Conservation (phyloP, 2,113 vertebrate species). For the Litocranius walleri region DNA sequence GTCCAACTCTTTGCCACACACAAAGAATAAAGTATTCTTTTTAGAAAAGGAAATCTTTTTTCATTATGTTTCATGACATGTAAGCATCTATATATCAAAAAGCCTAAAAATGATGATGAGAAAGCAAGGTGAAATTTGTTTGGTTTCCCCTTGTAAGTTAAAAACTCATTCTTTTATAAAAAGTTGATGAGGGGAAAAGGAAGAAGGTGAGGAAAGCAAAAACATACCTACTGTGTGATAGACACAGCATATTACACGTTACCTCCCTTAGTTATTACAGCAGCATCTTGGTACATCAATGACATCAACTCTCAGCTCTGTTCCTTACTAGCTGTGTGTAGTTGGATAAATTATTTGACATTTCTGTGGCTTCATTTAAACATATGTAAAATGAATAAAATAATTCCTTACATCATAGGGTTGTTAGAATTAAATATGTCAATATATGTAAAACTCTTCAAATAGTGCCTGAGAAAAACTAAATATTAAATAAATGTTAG, state of each 20-base stretch:
- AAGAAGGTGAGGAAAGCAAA: not conserved
- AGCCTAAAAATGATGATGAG: not conserved
- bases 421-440: not conserved
- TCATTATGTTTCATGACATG: not conserved
- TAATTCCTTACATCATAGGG: not conserved
- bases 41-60: conserved; percentile 3
- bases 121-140: not conserved
- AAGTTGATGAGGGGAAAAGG: not conserved
- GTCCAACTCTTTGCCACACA: not conserved
- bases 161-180: not conserved
- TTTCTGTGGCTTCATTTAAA: not conserved
- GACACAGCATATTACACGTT: not conserved
- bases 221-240: not conserved
- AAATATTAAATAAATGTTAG: not conserved
- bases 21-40: not conserved
- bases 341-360: not conserved
- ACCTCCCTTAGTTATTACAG: not conserved
- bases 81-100: not conserved
- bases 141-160: not conserved
- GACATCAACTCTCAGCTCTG: not conserved
- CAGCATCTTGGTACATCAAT: not conserved
- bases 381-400: not conserved
- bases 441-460: not conserved
- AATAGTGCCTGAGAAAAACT: not conserved
- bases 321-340: not conserved